Base-by-base conservation (phyloP, 2,888 invertebrate genomes). In the Agriopis marginaria region DNA sequence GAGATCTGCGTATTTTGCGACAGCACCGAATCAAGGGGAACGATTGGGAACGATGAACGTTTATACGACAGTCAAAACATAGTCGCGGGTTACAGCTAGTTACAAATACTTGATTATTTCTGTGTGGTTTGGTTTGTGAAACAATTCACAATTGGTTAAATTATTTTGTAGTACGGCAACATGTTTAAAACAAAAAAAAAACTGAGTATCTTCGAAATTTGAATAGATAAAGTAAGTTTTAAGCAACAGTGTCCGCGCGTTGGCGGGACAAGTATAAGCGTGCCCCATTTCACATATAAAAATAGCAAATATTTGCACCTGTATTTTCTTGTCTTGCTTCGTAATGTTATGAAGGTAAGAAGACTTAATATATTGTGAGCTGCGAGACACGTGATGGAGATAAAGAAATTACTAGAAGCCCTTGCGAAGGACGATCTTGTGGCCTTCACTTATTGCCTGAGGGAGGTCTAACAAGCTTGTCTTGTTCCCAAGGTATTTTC, bases 401-500 rank as follows among this genome's bases (percentile, higher is more conserved):
- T 58, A 23, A 58, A 44, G 23, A 58, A 45, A 45, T 44, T 4
- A 45, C 23, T 58, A 23, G 58, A 58, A 49, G 49, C n/a, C 39
- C 49, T 60, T 49, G 49, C 14, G 39, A 60, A 60, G 60, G 32
- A 60, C 60, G 49, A 23, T 10, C 17, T 0, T 39, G n/a, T 60
- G 8, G 60, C 47, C 60, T 49, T 60, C n/a, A 32, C 14, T 14
- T 60, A 49, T 49, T 49, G 39, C 60, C 60, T 49, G 12, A 45
- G 58, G 44, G 44, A 58, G 58, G 45, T 44, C 44, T 58, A 45
- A 58, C 45, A 45, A 58, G 58, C 44, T 45, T 17, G 7, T 39
- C 56, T 56, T n/a, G 54, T 39, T 54, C n/a, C 10, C 39, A 40
- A 17, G 39, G 40, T 40, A 32, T 32, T 32, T 32, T 32, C 32